These are phyloP conservation scores for Ceratina japonica DNA, from an alignment of 1,140 invertebrate species.

Conservation along the genomic window DNA sequence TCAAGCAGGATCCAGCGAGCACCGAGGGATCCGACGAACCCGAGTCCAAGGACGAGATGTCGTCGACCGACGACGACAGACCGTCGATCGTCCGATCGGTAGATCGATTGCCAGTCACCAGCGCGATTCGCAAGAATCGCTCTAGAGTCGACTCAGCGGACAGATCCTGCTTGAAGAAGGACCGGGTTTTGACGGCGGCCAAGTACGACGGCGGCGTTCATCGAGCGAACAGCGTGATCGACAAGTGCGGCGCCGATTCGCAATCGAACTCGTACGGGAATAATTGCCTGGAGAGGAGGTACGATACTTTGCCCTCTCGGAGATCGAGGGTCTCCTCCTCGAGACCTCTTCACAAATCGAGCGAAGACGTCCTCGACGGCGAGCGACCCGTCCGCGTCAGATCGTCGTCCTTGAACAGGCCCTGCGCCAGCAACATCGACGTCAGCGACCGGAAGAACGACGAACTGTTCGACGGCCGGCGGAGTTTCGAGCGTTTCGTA, in stretches of 20 bases:
- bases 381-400: slow-evolving; percentile 44
- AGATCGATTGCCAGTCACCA: slow-evolving; percentile 50
- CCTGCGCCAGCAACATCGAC: slow-evolving; percentile 60
- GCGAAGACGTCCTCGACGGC: slow-evolving; percentile 70
- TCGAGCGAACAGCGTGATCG: background rate
- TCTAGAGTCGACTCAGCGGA: slow-evolving; percentile 55
- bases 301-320: slow-evolving; percentile 71
- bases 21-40: slow-evolving; percentile 25
- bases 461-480: background rate
- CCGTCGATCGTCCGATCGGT: slow-evolving; percentile 8
- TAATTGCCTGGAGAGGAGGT: slow-evolving; percentile 56
- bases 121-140: slow-evolving; percentile 62
- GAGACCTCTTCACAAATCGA: slow-evolving; percentile 70
- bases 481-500: background rate
- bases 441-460: slow-evolving; percentile 48
- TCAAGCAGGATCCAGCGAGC: background rate
- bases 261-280: background rate
- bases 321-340: slow-evolving; percentile 49
- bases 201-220: slow-evolving; percentile 4
- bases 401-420: slow-evolving; percentile 47
- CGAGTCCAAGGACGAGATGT: slow-evolving; percentile 51
- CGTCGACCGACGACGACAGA: slow-evolving; percentile 59
- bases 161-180: slow-evolving; percentile 17
- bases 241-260: background rate
- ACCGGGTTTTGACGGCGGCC: background rate